Base-by-base conservation (phyloP, 2,113 vertebrate genomes). In the Plestiodon gilberti region DNA sequence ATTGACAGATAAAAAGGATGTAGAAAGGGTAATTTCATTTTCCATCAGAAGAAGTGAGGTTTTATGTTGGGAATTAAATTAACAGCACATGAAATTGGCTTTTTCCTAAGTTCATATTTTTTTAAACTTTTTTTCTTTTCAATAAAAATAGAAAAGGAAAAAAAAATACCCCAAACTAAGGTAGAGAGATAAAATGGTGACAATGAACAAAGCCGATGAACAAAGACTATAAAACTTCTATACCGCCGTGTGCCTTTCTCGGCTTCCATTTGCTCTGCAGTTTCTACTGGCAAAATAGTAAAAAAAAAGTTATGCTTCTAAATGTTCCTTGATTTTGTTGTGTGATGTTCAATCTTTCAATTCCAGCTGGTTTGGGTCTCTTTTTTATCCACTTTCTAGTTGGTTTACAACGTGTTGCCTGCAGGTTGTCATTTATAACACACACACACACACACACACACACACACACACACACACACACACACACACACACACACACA, bases 51-150 rank as follows among this genome's bases (percentile, higher is more conserved):
- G 93, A 94, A 96, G 92, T 95, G 95, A 96, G 93, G 35, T 95
- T 97, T 97, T 96, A 97, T 93, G 78, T 95, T 86, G 93, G 93
- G 90, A 96, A 96, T 97, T 96, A 96, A 97, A 96, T 97, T 97
- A 97, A 97, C 95, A 95, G 91, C 95, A 97, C 95, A 96, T 96
- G 96, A 97, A 97, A 97, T 96, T 97, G 94, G 91, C 94, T 97
- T 96, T 84, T 96, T 95, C 52, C 89, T 94, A 95, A 96, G 92
- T 96, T 96, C 94, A 95, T 96, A 95, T 95, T 95, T 96, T 95
- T 95, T 76, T 92, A 81, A 92, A 89, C 70, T 82, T 73, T 91
- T 85, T 85, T 48, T 1, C 74, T 55, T 84, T 84, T 77, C 73
- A 93, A 82, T 86, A 92, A 87, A 85, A 91, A 83, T 59, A 90